Conservation (phyloP, 1,140 invertebrate genomes). For the Ceratitis capitata region DNA sequence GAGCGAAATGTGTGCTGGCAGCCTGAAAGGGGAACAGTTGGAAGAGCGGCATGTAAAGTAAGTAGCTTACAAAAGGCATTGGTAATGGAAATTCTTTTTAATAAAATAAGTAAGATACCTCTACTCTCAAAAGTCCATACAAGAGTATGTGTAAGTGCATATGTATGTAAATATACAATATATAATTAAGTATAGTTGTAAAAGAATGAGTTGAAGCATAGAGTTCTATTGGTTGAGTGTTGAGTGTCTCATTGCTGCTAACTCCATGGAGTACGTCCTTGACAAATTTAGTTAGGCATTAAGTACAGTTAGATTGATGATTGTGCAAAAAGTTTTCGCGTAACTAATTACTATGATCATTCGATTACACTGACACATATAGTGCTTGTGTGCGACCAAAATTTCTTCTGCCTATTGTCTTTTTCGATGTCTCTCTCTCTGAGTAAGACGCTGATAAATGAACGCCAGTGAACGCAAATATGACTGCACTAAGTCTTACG, state of each 20-base stretch:
- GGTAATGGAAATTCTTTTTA: background rate
- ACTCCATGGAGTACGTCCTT: background rate
- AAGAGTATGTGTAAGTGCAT: background rate
- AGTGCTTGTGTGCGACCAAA: too few relatives aligned
- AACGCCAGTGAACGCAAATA: too few relatives aligned
- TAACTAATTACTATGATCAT: too few relatives aligned
- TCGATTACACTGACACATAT: too few relatives aligned
- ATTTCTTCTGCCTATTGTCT: too few relatives aligned
- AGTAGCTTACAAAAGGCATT: background rate
- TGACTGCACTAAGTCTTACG: too few relatives aligned
- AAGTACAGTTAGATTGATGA: constrained; percentile 22
- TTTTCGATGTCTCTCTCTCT: too few relatives aligned
- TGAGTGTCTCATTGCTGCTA: background rate
- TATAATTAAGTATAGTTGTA: too few relatives aligned
- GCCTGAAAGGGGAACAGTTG: background rate
- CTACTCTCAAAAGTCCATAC: background rate
- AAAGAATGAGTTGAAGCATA: background rate
- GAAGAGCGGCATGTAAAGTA: background rate
- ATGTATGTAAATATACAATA: too few relatives aligned
- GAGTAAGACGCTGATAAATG: too few relatives aligned
- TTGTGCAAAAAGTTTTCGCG: background rate
- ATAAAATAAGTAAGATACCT: background rate
- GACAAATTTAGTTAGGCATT: background rate
- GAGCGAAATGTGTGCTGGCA: too few relatives aligned
- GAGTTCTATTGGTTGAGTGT: background rate